Evolutionary conservation across 2,888 invertebrate species (phyloP).

Genomic region (Crocallis elinguaria): DNA sequence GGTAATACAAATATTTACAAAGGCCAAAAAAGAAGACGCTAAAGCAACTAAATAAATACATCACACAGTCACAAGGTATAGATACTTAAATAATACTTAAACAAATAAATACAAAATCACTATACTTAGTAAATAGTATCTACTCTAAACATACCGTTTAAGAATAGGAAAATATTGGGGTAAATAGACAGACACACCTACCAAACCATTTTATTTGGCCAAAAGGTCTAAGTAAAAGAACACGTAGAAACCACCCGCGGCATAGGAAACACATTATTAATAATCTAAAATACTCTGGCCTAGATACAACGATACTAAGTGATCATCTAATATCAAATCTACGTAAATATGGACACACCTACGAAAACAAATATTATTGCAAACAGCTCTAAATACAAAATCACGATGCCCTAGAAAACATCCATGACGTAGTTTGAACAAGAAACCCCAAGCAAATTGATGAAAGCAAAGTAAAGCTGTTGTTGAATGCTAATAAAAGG

Average conservation of each 20-base stretch:
- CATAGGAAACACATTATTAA: not conserved
- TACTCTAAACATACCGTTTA: constrained; percentile 2
- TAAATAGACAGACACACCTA: constrained; percentile 8
- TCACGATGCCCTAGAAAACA: constrained; percentile 10
- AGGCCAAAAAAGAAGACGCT: too few relatives aligned
- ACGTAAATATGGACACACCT: constrained; percentile 21
- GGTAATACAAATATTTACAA: too few relatives aligned
- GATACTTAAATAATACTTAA: too few relatives aligned
- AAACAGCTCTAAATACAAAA: constrained; percentile 14
- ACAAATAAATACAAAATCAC: too few relatives aligned
- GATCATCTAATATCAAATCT: constrained; percentile 7
- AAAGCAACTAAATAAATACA: too few relatives aligned
- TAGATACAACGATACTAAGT: constrained; percentile 15
- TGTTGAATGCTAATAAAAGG: not conserved
- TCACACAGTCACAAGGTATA: too few relatives aligned
- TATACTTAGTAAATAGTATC: too few relatives aligned
- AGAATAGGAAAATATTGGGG: not conserved
- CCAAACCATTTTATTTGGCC: constrained; percentile 2
- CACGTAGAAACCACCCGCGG: constrained; percentile 6
- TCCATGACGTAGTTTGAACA: constrained; percentile 16
- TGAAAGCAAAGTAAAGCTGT: not conserved
- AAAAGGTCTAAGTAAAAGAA: constrained; percentile 14
- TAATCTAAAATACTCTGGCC: not conserved
- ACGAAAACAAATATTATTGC: constrained; percentile 13
- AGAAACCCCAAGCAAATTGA: not conserved